Evolutionary conservation across 2,113 vertebrate species (phyloP).

Genomic region (Poeciliopsis retropinna): DNA sequence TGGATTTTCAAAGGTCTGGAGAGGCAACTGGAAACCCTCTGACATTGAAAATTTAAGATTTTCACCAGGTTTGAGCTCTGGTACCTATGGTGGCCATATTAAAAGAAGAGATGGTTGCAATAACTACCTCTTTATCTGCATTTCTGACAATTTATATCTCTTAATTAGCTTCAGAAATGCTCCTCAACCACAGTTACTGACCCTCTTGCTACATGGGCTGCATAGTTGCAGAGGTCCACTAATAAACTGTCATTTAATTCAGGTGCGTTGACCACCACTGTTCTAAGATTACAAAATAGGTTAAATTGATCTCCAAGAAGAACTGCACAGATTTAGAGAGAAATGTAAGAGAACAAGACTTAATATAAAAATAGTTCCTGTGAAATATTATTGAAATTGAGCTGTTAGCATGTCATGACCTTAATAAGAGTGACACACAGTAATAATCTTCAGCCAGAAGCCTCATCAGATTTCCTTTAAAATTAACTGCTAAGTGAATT

Average conservation of each 20-base stretch:
- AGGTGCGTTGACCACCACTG: not conserved
- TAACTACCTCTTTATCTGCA: not conserved
- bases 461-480: too few species aligned
- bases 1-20: not conserved
- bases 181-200: not conserved
- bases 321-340: conserved; percentile 3
- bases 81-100: not conserved
- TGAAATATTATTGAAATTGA: too few species aligned
- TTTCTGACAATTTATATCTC: not conserved
- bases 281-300: not conserved
- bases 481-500: too few species aligned
- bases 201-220: not conserved
- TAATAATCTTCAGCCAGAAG: too few species aligned
- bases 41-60: not conserved
- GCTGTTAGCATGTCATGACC: too few species aligned
- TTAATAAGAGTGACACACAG: too few species aligned
- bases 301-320: not conserved
- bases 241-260: too few species aligned
- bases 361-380: not conserved
- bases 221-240: not conserved
- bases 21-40: not conserved
- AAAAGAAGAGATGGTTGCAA: not conserved
- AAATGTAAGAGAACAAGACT: not conserved
- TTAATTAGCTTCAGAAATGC: not conserved
- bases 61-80: not conserved